phyloP scores from a whole-genome alignment of 2,113 vertebrate species.

The Otocyon megalotis region DNA sequence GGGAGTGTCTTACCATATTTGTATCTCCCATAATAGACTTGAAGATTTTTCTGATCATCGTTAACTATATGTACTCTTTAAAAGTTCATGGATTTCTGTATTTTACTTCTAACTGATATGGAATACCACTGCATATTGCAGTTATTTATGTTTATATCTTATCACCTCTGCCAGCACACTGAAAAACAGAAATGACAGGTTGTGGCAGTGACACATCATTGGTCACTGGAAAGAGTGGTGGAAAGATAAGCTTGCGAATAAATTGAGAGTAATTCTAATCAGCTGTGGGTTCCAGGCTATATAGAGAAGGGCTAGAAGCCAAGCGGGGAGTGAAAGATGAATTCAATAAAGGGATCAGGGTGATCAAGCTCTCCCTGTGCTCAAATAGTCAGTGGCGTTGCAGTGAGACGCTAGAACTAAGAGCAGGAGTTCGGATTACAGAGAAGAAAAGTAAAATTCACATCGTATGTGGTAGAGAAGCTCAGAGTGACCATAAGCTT shows the following conservation, averaged over 20 bases:
- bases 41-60: not conserved
- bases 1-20: not conserved
- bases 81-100: not conserved
- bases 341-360: not conserved
- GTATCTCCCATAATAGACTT: not conserved
- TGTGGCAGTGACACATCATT: not conserved
- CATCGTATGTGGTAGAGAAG: not conserved
- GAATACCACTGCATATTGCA: not conserved
- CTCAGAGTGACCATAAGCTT: not conserved
- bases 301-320: not conserved
- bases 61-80: not conserved
- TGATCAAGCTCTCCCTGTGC: not conserved
- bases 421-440: not conserved
- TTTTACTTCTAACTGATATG: not conserved
- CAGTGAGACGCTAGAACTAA: not conserved
- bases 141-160: not conserved
- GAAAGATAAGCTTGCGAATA: not conserved
- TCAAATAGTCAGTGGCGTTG: not conserved
- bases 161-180: not conserved
- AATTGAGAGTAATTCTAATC: not conserved
- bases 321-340: not conserved
- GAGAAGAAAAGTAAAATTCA: not conserved
- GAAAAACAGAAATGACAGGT: not conserved
- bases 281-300: not conserved
- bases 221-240: not conserved